These are phyloP conservation scores for Xanthostigma xanthostigma DNA, from an alignment of 2,888 invertebrate genomes.

Conservation along the genomic window DNA sequence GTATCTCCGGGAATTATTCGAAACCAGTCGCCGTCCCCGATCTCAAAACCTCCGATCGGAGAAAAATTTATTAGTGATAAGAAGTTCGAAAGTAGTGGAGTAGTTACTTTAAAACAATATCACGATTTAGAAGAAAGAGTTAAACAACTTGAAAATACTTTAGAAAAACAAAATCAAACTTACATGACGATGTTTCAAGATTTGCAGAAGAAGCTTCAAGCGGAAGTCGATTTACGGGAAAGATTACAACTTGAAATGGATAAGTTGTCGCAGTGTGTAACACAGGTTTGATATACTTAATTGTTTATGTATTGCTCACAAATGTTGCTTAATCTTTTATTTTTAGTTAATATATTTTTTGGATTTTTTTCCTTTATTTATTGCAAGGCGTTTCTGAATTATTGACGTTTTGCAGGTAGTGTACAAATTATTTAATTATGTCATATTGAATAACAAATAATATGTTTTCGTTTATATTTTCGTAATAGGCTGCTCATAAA, in stretches of 20 bases:
- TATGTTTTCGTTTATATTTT: no score
- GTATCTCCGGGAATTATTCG: constrained; percentile 5
- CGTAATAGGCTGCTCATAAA: no score
- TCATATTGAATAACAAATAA: no score
- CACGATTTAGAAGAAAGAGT: constrained; percentile 28
- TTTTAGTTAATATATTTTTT: no score
- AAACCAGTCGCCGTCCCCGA: constrained; percentile 8
- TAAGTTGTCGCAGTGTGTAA: constrained; percentile 53
- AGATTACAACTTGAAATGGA: constrained; percentile 50
- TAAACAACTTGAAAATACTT: constrained; percentile 38
- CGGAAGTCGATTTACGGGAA: constrained; percentile 47
- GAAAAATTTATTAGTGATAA: neutral
- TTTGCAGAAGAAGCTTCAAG: constrained; percentile 39
- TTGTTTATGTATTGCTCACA: neutral
- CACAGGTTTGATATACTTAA: constrained; percentile 41
- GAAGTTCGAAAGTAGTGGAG: constrained; percentile 2
- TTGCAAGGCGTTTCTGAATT: no score
- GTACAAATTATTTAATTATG: no score
- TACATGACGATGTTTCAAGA: constrained; percentile 49
- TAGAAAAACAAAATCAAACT: constrained; percentile 41
- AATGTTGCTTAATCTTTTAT: no score
- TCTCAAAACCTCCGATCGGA: constrained; percentile 8
- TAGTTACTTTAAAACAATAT: constrained; percentile 21
- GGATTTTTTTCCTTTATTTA: no score
- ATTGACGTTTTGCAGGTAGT: no score